Conservation (phyloP, 2,113 vertebrate genomes). For the Lophotis ruficrista region DNA sequence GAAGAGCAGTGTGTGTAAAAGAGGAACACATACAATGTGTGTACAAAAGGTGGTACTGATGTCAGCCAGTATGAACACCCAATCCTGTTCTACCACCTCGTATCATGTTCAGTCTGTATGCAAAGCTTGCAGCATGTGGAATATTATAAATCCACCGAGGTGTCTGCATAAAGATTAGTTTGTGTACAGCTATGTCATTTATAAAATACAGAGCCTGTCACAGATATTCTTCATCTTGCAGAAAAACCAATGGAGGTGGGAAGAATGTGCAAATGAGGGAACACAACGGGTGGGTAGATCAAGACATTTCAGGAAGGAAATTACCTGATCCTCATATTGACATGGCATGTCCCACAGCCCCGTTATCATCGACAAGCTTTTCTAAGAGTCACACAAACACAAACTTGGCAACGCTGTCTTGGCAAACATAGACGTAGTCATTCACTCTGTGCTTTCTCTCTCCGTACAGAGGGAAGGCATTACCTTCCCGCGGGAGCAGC, state of each 20-base stretch:
- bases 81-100: accelerated
- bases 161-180: neutral
- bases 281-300: neutral
- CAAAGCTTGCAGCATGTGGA: neutral
- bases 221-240: neutral
- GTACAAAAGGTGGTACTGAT: no score
- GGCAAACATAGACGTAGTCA: neutral
- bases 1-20: neutral
- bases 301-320: neutral
- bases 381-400: neutral
- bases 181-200: neutral
- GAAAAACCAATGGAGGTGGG: neutral
- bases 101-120: neutral
- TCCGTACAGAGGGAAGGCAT: neutral
- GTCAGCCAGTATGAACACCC: neutral
- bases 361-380: neutral
- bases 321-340: neutral
- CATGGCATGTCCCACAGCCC: neutral
- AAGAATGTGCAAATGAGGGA: neutral
- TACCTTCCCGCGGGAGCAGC: neutral
- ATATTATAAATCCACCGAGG: neutral
- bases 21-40: accelerated
- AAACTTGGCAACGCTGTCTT: neutral
- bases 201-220: neutral
- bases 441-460: neutral